Evolutionary conservation across 2,113 vertebrate species (phyloP), one percentile per base, ranked within the genome.

Genomic region (Stigmatopora argus): DNA sequence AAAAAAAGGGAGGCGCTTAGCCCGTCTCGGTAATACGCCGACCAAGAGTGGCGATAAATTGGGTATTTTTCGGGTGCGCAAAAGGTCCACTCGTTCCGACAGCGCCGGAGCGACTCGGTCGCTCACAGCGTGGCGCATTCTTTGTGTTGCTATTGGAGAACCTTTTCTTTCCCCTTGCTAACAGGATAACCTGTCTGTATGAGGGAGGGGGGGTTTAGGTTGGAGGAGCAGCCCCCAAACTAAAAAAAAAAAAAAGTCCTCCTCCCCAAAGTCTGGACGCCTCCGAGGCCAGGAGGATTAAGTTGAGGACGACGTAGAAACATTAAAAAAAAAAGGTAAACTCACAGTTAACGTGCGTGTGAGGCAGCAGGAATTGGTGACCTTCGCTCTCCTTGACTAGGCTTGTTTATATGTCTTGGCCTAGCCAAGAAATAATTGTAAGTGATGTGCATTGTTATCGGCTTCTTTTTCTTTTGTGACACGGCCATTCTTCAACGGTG

Each of bases 91-190:
- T 83, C 84, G 84, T 83, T 87, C 86, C 83, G 70, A 79, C 5
- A 61, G 62, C 53, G 79, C 75, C 62, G 66, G 77, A 81, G 77
- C 67, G 53, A 73, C 76, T 85, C 79, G 82, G 70, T 77, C 81
- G 58, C 71, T 84, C 87, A 78, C 88, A 86, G 88, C 83, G 78
- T 79, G 88, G 80, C 86, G 86, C 88, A 90, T 90, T 89, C 89
- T 85, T 90, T 87, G 87, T 86, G 89, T 90, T 89, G 88, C 87
- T 84, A 85, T 79, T 87, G 87, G 89, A 90, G 87, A 89, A 88
- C 38, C 82, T 83, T 86, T 82, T 86, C 82, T 85, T 69, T 79
- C 65, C 72, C 71, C 76, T 79, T 75, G 71, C 85, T 74, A 86
- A 85, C 83, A 85, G 84, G 85, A 88, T 83, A 85, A 88, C 86